A percentile compares a stretch with the other conserved stretches of the same genome.
Conservation (phyloP, 2,113 vertebrate genomes). For the Suricata suricatta region DNA sequence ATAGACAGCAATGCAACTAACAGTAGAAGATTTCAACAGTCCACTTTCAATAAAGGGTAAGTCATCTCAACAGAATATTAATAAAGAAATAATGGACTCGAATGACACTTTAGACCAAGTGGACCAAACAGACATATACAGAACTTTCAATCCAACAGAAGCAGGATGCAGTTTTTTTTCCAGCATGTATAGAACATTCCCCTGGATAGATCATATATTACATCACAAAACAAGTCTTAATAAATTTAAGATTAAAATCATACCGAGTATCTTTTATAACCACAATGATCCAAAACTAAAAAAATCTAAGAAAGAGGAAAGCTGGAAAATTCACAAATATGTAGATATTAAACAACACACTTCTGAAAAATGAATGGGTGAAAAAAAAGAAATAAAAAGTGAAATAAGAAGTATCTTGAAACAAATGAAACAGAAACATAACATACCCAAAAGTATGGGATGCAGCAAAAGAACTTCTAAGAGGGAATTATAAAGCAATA, state of each 20-base stretch:
- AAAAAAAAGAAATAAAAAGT: not conserved
- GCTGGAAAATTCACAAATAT: not conserved
- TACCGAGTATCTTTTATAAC: not conserved
- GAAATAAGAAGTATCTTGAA: not conserved
- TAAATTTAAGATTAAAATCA: not conserved
- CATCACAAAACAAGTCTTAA: not conserved
- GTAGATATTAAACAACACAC: not conserved
- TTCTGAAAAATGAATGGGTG: not conserved
- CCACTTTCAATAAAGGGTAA: not conserved
- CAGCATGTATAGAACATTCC: not conserved
- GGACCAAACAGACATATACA: not conserved
- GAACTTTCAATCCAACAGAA: not conserved
- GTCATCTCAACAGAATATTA: not conserved
- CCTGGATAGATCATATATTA: not conserved
- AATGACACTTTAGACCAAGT: not conserved
- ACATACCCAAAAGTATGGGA: not conserved
- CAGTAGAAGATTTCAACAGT: not conserved
- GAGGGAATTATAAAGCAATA: not conserved
- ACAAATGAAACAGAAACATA: not conserved
- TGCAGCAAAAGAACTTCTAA: not conserved
- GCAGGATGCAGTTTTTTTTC: not conserved
- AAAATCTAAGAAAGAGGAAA: not conserved
- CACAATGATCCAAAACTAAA: not conserved
- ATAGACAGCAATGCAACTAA: not conserved
- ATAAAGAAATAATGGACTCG: not conserved